Evolutionary conservation across 1,140 invertebrate genomes (phyloP).

Genomic region (Protaetia brevitarsis): DNA sequence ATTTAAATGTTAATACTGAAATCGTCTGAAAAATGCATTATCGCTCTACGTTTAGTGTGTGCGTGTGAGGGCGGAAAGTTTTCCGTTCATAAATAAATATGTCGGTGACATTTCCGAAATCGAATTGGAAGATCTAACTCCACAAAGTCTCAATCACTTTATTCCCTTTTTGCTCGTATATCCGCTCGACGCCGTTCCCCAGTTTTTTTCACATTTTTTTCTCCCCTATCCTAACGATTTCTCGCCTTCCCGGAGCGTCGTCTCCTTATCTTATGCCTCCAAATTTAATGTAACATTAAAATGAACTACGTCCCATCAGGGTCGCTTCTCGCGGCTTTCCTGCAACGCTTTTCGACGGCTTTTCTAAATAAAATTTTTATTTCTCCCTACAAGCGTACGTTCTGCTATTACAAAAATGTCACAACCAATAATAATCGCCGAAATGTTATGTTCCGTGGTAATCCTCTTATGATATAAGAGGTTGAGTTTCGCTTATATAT

Average conservation of each 20-base stretch:
- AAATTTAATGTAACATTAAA: constrained; percentile 17
- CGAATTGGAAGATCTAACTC: constrained; percentile 20
- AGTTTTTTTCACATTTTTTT: not conserved
- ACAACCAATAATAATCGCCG: not conserved
- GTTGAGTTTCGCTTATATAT: too few relatives aligned
- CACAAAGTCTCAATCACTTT: constrained; percentile 24
- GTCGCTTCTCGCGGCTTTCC: not conserved
- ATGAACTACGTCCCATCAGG: not conserved
- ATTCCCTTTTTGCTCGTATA: constrained; percentile 14
- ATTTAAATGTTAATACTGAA: constrained; percentile 18
- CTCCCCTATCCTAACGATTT: not conserved
- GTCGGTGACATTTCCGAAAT: constrained; percentile 24
- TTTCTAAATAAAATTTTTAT: constrained; percentile 5
- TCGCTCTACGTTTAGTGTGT: not conserved
- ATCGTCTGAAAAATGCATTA: constrained; percentile 21
- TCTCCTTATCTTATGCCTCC: not conserved
- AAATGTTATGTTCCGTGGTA: too few relatives aligned
- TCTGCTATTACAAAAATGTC: not conserved
- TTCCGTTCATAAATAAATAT: constrained; percentile 27
- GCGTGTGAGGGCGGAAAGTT: not conserved
- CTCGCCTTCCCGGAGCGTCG: not conserved
- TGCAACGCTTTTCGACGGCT: not conserved
- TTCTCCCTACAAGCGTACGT: not conserved
- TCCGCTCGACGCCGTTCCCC: not conserved
- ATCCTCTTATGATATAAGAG: too few relatives aligned